Conservation (phyloP, 1,140 invertebrate genomes). For the Cotesia typhae region DNA sequence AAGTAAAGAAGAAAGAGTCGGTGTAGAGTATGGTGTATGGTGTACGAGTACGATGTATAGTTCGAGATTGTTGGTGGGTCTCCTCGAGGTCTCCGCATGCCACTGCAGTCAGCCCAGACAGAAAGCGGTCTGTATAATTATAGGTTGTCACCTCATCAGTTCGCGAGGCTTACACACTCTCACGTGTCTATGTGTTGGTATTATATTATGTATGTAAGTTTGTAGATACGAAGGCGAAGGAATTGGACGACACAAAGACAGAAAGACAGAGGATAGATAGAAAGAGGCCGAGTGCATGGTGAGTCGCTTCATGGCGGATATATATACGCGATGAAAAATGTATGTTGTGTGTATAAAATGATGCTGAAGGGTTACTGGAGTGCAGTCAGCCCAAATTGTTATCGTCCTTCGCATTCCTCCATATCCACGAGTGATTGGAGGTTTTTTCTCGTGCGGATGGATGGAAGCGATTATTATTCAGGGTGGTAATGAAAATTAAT, state of each 20-base stretch:
- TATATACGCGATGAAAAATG: no score
- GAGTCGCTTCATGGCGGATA: slow-evolving; percentile 15
- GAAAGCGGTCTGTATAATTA: slow-evolving; percentile 66
- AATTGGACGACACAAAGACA: slow-evolving; percentile 36
- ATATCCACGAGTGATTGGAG: slow-evolving; percentile 45
- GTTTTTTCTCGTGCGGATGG: slow-evolving; percentile 36
- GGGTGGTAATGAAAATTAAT: no score
- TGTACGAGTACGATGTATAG: background rate
- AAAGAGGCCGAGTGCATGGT: slow-evolving; percentile 1
- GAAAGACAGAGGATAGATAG: slow-evolving; percentile 24
- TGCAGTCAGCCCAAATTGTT: slow-evolving; percentile 63
- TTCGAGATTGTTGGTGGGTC: slow-evolving; percentile 39
- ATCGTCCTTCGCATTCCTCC: slow-evolving; percentile 52
- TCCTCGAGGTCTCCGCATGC: slow-evolving; percentile 56
- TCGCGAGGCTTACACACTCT: slow-evolving; percentile 39
- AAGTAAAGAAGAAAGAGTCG: slow-evolving; percentile 53
- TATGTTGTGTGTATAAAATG: no score
- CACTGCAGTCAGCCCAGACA: slow-evolving; percentile 64
- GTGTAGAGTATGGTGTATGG: slow-evolving; percentile 7
- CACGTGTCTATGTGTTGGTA: background rate
- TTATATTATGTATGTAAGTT: no score
- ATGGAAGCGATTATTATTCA: no score
- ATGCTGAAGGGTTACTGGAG: slow-evolving; percentile 48
- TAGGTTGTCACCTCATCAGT: slow-evolving; percentile 68
- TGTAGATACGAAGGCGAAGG: slow-evolving; percentile 33